Evolutionary conservation across 1,140 invertebrate species (phyloP), one percentile per base, ranked within the genome.

Genomic region (Phthorimaea operculella): DNA sequence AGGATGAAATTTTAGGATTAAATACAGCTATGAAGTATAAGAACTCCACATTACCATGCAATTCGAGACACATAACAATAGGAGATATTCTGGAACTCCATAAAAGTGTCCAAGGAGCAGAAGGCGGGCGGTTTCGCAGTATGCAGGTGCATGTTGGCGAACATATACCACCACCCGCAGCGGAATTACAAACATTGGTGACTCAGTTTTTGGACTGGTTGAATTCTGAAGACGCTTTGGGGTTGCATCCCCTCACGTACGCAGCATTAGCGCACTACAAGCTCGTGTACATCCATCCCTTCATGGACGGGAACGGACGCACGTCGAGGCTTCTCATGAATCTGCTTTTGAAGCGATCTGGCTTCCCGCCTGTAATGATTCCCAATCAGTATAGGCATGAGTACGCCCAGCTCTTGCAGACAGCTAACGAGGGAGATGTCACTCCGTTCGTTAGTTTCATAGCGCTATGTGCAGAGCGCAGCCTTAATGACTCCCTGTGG

Each of bases 321-420:
- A 99, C 97, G 0, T 96, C 96, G 2, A 86, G 97, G 39, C 87
- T 99, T 8, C 86, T 99, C 0, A 99, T 99, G 97, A 99, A 99
- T 79, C 89, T 97, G 58, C 92, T 99, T 59, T 87, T 99, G 12
- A 98, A 99, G 94, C 93, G 96, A 81, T 94, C 95, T n/a, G 97
- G 97, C 0, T 99, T 94, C 86, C 97, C 97, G 3, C 96, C 97
- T 0, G 95, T 98, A 5, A 98, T 98, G 50, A 95, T 99, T 53
- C 90, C 93, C 52, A 97, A 98, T 66, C 93, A 97, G 72, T 94
- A 98, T 58, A 81, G 89, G 1, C 90, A 91, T 58, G 88, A 91
- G 44, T 95, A 94, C 79, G 98, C 98, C 75, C 90, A 96, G 62
- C 91, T 93, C 68, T 84, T 99, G 11, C 92, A 98, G 72, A 85